Evolutionary conservation across 2,797 vertebrate species (phyloP).

Genomic region (Ceryle rudis): DNA sequence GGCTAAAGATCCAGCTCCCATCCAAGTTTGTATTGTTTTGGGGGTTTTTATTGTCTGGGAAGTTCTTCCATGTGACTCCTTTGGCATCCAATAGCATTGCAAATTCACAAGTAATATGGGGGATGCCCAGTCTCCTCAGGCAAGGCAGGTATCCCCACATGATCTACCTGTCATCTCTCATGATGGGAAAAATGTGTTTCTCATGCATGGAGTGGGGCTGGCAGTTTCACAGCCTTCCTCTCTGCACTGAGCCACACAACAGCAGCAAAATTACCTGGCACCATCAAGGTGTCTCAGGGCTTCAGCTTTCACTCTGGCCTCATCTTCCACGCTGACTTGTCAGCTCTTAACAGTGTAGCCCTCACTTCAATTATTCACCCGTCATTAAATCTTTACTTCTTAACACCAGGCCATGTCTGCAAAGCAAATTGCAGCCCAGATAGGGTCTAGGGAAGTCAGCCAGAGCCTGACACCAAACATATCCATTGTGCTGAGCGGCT

Average conservation of each 20-base stretch:
- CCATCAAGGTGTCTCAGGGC: background rate
- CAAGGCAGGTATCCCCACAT: background rate
- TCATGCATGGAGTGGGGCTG: background rate
- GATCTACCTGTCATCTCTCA: background rate
- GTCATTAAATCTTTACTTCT: background rate
- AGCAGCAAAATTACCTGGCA: background rate
- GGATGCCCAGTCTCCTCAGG: accelerated
- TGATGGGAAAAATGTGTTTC: accelerated
- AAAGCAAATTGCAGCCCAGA: background rate
- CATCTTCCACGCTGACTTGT: background rate
- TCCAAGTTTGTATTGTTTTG: background rate
- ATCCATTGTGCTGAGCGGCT: background rate
- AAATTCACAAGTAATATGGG: background rate
- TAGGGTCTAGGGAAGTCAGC: background rate
- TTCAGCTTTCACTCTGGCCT: background rate
- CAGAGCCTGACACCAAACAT: background rate
- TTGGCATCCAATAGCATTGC: background rate
- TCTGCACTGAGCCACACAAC: background rate
- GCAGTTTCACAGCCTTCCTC: background rate
- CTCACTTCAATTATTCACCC: background rate
- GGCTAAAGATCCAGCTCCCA: background rate
- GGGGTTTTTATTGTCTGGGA: background rate
- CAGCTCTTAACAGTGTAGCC: background rate
- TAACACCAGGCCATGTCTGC: background rate
- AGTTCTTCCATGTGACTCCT: background rate